These are phyloP conservation scores for Criorhina ranunculi DNA, from an alignment of 2,888 invertebrate genomes.

Conservation along the genomic window DNA sequence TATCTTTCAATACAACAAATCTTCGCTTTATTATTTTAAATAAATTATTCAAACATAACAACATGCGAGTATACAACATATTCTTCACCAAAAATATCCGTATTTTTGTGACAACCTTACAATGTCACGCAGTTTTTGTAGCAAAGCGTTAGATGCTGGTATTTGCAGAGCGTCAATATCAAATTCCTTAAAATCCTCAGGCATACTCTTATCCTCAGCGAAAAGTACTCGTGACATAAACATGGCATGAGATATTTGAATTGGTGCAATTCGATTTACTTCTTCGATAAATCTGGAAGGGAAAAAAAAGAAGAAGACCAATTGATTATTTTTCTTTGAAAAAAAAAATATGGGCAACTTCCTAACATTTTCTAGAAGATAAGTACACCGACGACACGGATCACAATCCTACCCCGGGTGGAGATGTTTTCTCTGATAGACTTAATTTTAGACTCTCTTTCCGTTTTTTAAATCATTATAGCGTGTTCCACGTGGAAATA, in stretches of 20 bases:
- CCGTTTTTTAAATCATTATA: too few relatives aligned
- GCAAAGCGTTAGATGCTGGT: conserved; percentile 11
- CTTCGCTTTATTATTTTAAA: neutral
- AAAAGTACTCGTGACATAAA: conserved; percentile 85
- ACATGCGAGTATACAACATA: neutral
- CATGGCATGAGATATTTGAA: conserved; percentile 85
- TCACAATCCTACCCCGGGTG: too few relatives aligned
- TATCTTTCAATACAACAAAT: neutral
- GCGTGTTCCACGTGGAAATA: too few relatives aligned
- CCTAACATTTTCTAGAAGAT: too few relatives aligned
- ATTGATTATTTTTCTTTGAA: too few relatives aligned
- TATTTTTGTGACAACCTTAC: conserved; percentile 80
- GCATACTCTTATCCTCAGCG: conserved; percentile 84
- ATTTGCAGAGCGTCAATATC: conserved; percentile 80
- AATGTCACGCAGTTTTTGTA: conserved; percentile 75
- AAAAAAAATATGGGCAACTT: too few relatives aligned
- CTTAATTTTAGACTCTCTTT: too few relatives aligned
- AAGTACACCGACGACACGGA: too few relatives aligned
- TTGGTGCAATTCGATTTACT: conserved; percentile 83
- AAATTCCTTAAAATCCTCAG: conserved; percentile 84
- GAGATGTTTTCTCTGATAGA: too few relatives aligned
- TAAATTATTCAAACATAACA: neutral
- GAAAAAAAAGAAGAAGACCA: conserved; percentile 17
- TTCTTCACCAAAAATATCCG: conserved; percentile 78
- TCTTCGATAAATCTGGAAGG: conserved; percentile 83